Evolutionary conservation across 2,888 invertebrate species (phyloP).

Genomic region (Kryphioiulus occultus): DNA sequence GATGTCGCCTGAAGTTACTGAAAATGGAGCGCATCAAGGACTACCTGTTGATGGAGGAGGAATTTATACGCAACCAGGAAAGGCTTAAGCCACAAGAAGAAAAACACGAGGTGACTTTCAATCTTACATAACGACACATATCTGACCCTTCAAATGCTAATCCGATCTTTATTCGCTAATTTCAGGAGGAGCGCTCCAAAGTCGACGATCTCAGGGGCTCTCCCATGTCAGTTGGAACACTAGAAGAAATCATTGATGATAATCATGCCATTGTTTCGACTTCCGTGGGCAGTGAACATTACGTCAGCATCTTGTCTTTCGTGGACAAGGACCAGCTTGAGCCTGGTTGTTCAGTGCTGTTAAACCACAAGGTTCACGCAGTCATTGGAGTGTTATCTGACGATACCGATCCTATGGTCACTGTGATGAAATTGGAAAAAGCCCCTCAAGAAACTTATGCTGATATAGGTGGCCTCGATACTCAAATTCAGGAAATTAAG

Average conservation of each 20-base stretch:
- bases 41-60: conserved; percentile 98
- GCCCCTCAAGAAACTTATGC: conserved; percentile 99
- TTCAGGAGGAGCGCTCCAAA: conserved; percentile 89
- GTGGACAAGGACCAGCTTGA: conserved; percentile 99
- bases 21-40: conserved; percentile 98
- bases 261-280: conserved; percentile 99
- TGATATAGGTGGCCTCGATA: conserved; percentile 96
- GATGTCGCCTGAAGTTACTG: conserved; percentile 92
- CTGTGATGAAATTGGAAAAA: conserved; percentile 99
- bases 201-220: conserved; percentile 98
- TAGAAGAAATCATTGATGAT: conserved; percentile 99
- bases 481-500: conserved; percentile 97
- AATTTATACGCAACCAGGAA: conserved; percentile 98
- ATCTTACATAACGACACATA: background rate
- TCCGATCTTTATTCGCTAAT: background rate
- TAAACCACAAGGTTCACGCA: conserved; percentile 99
- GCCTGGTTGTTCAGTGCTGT: conserved; percentile 96
- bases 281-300: conserved; percentile 98
- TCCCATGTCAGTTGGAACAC: conserved; percentile 99
- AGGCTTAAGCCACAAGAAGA: conserved; percentile 98
- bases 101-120: conserved; percentile 79
- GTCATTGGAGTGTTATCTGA: conserved; percentile 99
- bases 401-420: conserved; percentile 99
- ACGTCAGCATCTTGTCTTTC: conserved; percentile 98
- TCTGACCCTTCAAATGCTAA: background rate